Conservation (phyloP, 2,888 invertebrate genomes). For the Spodoptera picta region DNA sequence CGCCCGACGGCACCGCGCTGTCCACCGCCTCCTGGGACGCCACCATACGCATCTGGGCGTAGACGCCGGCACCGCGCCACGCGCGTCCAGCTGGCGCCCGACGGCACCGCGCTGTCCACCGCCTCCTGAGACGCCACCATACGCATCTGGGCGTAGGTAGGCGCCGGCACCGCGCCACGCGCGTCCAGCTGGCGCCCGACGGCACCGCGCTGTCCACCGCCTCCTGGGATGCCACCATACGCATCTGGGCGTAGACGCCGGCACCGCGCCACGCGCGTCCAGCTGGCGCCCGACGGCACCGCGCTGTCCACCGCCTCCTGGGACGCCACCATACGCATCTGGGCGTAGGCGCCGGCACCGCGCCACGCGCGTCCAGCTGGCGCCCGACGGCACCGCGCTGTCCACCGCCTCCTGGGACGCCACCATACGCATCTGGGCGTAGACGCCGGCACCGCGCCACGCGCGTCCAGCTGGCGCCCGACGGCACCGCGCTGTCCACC, state of each 20-base stretch:
- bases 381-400: background rate
- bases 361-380: slow-evolving; percentile 64
- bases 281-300: slow-evolving; percentile 91
- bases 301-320: slow-evolving; percentile 99
- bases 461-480: slow-evolving; percentile 91
- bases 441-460: slow-evolving; percentile 94
- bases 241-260: slow-evolving; percentile 87
- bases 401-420: slow-evolving; percentile 78
- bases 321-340: slow-evolving; percentile 88
- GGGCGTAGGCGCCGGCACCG: slow-evolving; percentile 86
- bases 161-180: slow-evolving; percentile 63
- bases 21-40: slow-evolving; percentile 78
- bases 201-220: slow-evolving; percentile 99
- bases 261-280: slow-evolving; percentile 63
- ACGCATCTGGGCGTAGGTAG: slow-evolving; percentile 89
- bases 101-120: slow-evolving; percentile 98
- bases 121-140: slow-evolving; percentile 95
- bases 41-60: slow-evolving; percentile 83
- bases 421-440: slow-evolving; percentile 83
- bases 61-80: slow-evolving; percentile 94
- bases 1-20: background rate
- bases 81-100: slow-evolving; percentile 91
- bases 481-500: slow-evolving; percentile 1
- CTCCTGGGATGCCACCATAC: slow-evolving; percentile 93
- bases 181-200: slow-evolving; percentile 73